These are phyloP conservation scores for Chiridota heheva DNA, from an alignment of 35 echinoderm and acorn worm genomes.

Conservation along the genomic window DNA sequence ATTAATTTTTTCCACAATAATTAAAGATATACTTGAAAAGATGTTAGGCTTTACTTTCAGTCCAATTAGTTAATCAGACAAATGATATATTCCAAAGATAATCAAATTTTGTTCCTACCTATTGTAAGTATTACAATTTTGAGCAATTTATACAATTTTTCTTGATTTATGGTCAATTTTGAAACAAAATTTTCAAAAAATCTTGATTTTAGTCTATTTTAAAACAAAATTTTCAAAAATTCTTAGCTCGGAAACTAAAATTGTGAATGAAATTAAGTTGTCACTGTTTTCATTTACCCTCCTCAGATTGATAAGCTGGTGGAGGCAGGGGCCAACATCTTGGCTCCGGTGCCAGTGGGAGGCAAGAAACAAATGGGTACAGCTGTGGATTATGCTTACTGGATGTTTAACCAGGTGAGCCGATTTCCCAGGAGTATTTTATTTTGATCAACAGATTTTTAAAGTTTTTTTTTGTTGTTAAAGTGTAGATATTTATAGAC, in stretches of 20 bases:
- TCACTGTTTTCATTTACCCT: background rate
- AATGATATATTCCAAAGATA: too few species aligned
- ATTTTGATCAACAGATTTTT: background rate
- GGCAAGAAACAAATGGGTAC: conserved; percentile 87
- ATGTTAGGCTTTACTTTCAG: too few species aligned
- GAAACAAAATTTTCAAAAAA: background rate
- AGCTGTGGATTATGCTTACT: conserved; percentile 98
- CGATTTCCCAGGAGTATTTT: background rate
- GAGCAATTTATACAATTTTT: too few species aligned
- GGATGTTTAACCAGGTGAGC: conserved; percentile 97
- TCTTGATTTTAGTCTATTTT: background rate
- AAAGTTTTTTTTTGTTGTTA: background rate
- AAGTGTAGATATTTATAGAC: too few species aligned
- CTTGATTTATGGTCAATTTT: too few species aligned
- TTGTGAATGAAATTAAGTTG: background rate
- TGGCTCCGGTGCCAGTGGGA: conserved; percentile 86
- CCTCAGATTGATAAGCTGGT: conserved; percentile 87
- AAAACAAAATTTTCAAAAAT: background rate
- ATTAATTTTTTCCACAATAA: too few species aligned
- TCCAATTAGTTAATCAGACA: too few species aligned
- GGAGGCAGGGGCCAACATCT: conserved; percentile 84
- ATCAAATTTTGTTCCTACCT: too few species aligned
- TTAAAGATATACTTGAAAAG: too few species aligned
- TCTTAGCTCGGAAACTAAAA: background rate
- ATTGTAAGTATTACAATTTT: too few species aligned